Evolutionary conservation across 2,888 invertebrate species (phyloP), one percentile per base, ranked within the genome.

Genomic region (Leucozona laternaria): DNA sequence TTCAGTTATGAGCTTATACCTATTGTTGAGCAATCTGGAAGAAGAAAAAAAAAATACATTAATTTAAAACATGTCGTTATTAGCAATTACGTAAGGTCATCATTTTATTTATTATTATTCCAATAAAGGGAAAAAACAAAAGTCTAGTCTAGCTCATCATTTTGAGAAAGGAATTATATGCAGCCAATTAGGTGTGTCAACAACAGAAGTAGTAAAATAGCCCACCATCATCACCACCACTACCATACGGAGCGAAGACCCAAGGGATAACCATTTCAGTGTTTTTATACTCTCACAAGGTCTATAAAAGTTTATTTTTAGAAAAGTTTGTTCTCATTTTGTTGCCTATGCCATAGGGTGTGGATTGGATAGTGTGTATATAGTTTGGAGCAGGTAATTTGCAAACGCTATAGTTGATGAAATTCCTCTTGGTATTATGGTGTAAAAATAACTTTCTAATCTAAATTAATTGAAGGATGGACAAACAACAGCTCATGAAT

Each of bases 11-110:
- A 81, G 77, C 77, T 81, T 62, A 57, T 85, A 22, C 55, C 72
- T 62, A 77, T 55, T 57, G 34, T 77, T 72, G 68, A 81, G 72
- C 81, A 85, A 81, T 85, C 85, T 85, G 85, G 40, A 85, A 83
- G 31, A 11, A 50, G 3, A 77, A 66, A 25, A 66, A 58, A 58
- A 70, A 45, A 45, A 45, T 5, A 34, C 1, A 34, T 1, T 15
- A 20, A 64, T 48, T 43, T 45, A 37, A 53, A 28, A 2, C 2
- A 17, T 11, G n/a, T 62, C 5, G 2, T 28, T 73, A 50, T 40
- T 57, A 40, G 6, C 13, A n/a, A 50, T 64, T 72, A 71, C 43
- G 71, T 66, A 68, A 64, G 66, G 58, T 57, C 73, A 60, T 66
- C n/a, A n/a, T n/a, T n/a, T n/a, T n/a, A n/a, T 66, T 66, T 66